Evolutionary conservation across 2,113 vertebrate genomes (phyloP).

Genomic region (Zootoca vivipara): DNA sequence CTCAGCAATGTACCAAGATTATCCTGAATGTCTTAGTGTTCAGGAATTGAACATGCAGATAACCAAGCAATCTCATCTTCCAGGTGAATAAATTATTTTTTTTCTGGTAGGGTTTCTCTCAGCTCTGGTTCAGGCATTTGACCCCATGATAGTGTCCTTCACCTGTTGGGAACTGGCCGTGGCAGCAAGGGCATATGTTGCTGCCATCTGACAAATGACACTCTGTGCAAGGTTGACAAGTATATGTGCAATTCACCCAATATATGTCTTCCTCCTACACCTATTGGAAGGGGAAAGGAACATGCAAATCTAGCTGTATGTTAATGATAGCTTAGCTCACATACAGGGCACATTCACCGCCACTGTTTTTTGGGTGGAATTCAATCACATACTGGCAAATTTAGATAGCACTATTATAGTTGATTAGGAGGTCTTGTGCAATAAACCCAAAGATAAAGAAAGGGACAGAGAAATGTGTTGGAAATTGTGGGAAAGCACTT

Average conservation of each 20-base stretch:
- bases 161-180: not conserved
- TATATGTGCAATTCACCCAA: not conserved
- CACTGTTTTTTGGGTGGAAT: no score
- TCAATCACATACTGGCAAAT: no score
- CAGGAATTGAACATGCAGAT: slow-evolving; percentile 10
- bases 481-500: no score
- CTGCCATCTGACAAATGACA: not conserved
- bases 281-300: not conserved
- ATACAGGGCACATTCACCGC: no score
- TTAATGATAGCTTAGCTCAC: not conserved
- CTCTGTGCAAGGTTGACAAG: no score
- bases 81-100: not conserved
- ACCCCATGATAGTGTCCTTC: no score
- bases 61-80: slow-evolving; percentile 9
- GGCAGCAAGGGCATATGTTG: not conserved
- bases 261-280: not conserved
- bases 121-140: not conserved
- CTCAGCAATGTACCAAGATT: not conserved
- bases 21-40: not conserved
- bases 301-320: not conserved
- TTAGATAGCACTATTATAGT: no score
- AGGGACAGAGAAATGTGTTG: no score
- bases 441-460: no score
- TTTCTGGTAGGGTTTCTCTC: not conserved
- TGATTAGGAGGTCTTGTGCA: no score